These are phyloP conservation scores for Limnephilus auricula DNA, from an alignment of 2,888 invertebrate genomes.

Conservation along the genomic window DNA sequence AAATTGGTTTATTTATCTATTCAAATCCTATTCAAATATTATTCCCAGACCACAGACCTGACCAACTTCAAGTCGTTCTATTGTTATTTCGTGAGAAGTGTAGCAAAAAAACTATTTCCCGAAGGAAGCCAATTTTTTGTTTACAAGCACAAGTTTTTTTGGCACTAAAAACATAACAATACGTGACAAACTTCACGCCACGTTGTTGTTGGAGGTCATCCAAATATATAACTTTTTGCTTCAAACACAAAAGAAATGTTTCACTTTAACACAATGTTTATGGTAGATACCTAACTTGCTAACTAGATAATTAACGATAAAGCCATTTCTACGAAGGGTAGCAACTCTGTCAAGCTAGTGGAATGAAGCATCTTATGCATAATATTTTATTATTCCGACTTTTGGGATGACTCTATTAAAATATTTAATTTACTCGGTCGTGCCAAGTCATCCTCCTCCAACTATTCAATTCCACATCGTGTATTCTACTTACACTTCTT, in stretches of 20 bases:
- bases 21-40: background rate
- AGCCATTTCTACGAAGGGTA: no score
- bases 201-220: background rate
- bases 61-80: background rate
- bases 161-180: background rate
- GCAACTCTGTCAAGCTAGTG: no score
- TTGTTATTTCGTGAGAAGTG: background rate
- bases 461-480: no score
- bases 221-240: background rate
- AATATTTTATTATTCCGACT: no score
- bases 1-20: background rate
- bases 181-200: background rate
- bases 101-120: background rate
- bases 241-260: background rate
- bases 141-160: background rate
- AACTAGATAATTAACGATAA: no score
- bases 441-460: no score
- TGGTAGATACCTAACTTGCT: no score
- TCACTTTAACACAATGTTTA: no score
- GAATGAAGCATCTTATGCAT: no score
- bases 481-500: no score
- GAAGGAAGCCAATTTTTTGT: background rate
- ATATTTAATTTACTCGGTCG: no score
- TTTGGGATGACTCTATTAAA: no score
- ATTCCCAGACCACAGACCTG: background rate